Conservation (phyloP, 2,888 invertebrate species). For the Drosophila melanosoma region DNA sequence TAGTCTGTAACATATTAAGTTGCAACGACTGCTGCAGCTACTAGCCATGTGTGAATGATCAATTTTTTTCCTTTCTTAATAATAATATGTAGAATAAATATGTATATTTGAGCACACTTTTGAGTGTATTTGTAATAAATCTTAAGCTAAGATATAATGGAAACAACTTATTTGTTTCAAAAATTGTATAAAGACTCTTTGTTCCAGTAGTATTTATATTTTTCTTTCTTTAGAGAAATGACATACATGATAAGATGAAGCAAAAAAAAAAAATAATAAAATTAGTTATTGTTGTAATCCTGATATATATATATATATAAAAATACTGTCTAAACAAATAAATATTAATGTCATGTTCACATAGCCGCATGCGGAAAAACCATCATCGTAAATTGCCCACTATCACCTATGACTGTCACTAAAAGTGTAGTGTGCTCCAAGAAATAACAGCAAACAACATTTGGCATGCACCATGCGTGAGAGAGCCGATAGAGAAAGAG, state of each 20-base stretch:
- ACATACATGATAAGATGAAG: too few species aligned
- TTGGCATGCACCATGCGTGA: slow-evolving; percentile 36
- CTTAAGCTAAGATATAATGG: neutral
- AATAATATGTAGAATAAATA: neutral
- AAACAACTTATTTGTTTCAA: neutral
- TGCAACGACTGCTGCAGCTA: slow-evolving; percentile 1
- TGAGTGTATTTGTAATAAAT: neutral
- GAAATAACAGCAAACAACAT: slow-evolving; percentile 7
- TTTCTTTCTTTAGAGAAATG: neutral
- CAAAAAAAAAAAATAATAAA: neutral
- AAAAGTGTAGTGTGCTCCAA: slow-evolving; percentile 27
- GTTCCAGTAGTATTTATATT: neutral
- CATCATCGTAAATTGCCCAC: neutral
- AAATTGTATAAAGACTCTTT: neutral
- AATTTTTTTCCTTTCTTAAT: neutral
- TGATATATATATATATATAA: too few species aligned
- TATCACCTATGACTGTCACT: slow-evolving; percentile 6
- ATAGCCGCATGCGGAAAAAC: too few species aligned
- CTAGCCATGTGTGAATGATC: neutral
- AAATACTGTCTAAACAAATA: too few species aligned
- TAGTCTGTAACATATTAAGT: neutral
- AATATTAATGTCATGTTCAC: too few species aligned
- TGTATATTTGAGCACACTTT: neutral
- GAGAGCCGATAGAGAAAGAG: slow-evolving; percentile 13
- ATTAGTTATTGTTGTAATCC: neutral